Evolutionary conservation across 2,797 vertebrate species (phyloP).

Genomic region (Pangasius djambal): DNA sequence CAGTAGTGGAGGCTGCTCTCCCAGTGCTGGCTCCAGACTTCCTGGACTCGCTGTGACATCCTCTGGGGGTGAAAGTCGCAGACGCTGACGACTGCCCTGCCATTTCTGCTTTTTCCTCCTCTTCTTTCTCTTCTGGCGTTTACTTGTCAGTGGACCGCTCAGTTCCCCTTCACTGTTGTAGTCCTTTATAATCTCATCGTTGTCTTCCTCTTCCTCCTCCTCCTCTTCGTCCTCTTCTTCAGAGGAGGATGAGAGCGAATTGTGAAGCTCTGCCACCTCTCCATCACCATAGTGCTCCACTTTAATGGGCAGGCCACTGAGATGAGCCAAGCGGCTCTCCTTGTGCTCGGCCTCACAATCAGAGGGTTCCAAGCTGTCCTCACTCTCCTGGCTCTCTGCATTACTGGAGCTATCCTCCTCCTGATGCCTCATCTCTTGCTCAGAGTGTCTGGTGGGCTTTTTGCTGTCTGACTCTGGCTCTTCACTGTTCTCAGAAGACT

Average conservation of each 20-base stretch:
- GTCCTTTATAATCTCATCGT: conserved; percentile 78
- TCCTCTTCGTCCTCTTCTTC: conserved; percentile 67
- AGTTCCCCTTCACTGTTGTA: conserved; percentile 77
- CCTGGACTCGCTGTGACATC: conserved; percentile 78
- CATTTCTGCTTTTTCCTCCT: conserved; percentile 96
- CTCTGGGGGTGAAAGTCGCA: conserved; percentile 54
- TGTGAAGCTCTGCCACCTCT: conserved; percentile 85
- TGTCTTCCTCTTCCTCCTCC: conserved; percentile 65
- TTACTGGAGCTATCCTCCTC: conserved; percentile 97
- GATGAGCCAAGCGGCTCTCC: conserved; percentile 81
- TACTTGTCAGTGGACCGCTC: conserved; percentile 78
- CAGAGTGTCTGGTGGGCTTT: conserved; percentile 85
- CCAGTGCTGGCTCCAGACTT: conserved; percentile 80
- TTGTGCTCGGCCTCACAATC: conserved; percentile 88
- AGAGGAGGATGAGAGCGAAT: conserved; percentile 81
- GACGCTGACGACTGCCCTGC: conserved; percentile 67
- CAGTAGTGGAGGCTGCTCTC: conserved; percentile 85
- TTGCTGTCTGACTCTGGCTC: conserved; percentile 87
- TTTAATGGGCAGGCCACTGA: conserved; percentile 95
- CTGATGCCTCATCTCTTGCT: conserved; percentile 91
- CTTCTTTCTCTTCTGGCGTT: conserved; percentile 90
- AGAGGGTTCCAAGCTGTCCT: conserved; percentile 93
- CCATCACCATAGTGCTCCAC: conserved; percentile 94
- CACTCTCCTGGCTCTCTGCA: conserved; percentile 95
- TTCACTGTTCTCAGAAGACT: conserved; percentile 89